phyloP scores from a whole-genome alignment of 2,888 invertebrate species.

The Cataglyphis altisquamis region DNA sequence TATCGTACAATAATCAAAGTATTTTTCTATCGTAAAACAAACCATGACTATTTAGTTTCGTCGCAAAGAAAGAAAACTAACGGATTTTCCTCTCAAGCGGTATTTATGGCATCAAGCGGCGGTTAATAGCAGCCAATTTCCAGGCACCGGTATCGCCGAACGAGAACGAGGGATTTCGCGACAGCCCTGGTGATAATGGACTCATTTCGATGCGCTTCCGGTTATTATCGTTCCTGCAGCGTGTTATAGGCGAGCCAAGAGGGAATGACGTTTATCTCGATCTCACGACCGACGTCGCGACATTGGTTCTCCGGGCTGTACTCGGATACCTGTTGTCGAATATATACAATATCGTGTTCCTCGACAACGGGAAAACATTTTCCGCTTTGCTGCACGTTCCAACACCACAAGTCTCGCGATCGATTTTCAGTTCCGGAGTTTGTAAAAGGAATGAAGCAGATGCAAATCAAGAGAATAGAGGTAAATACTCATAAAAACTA shows the following conservation, averaged over 20 bases:
- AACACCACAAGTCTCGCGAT: not conserved
- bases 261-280: constrained; percentile 67
- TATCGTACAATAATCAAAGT: no score
- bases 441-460: not conserved
- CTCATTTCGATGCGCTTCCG: constrained; percentile 71
- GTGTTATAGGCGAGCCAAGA: constrained; percentile 41
- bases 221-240: constrained; percentile 71
- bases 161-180: constrained; percentile 59
- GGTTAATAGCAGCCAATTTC: constrained; percentile 69
- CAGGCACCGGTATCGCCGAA: constrained; percentile 21
- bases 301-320: not conserved
- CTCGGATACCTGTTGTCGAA: constrained; percentile 29
- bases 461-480: not conserved
- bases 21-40: not conserved
- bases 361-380: constrained; percentile 36
- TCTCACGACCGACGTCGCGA: constrained; percentile 58
- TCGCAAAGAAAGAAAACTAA: constrained; percentile 18
- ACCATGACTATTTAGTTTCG: not conserved
- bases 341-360: not conserved
- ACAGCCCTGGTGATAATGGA: constrained; percentile 68
- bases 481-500: not conserved
- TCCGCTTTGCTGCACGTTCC: constrained; percentile 1
- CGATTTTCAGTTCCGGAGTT: not conserved
- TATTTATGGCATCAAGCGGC: constrained; percentile 36
- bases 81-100: constrained; percentile 14